Conservation (phyloP, 2,888 invertebrate genomes). For the Ephialtes manifestator region DNA sequence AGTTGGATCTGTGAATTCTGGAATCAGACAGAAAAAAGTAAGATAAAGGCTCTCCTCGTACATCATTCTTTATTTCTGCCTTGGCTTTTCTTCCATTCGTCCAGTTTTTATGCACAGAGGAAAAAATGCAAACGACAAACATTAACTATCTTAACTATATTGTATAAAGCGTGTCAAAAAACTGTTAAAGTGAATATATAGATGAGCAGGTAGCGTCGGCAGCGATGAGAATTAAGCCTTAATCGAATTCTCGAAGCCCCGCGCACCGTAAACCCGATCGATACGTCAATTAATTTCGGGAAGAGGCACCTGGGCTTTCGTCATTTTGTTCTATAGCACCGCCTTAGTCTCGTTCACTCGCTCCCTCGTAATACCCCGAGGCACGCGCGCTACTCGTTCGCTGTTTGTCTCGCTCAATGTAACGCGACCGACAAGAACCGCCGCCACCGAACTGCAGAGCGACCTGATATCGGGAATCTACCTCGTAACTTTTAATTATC, state of each 20-base stretch:
- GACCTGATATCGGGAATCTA: conserved; percentile 63
- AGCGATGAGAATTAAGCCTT: conserved; percentile 55
- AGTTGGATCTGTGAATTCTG: no score
- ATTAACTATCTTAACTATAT: no score
- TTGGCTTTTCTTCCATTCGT: background rate
- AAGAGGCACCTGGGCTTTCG: conserved; percentile 72
- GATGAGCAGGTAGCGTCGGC: background rate
- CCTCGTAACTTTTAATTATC: conserved; percentile 70
- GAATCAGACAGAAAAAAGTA: no score
- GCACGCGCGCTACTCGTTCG: conserved; percentile 39
- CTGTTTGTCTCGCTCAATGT: conserved; percentile 37
- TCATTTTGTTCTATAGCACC: conserved; percentile 51
- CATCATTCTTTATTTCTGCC: conserved; percentile 33
- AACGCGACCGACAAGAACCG: conserved; percentile 50
- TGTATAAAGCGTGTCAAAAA: background rate
- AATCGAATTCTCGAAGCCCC: conserved; percentile 69
- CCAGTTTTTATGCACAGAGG: conserved; percentile 34
- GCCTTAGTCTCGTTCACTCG: conserved; percentile 23
- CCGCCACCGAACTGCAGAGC: background rate
- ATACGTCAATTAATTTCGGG: conserved; percentile 81
- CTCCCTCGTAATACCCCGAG: conserved; percentile 33
- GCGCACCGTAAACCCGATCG: conserved; percentile 53
- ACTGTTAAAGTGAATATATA: background rate
- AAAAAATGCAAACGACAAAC: background rate
- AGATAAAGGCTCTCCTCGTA: no score